Evolutionary conservation across 2,113 vertebrate genomes (phyloP).

Genomic region (Abramis brama): DNA sequence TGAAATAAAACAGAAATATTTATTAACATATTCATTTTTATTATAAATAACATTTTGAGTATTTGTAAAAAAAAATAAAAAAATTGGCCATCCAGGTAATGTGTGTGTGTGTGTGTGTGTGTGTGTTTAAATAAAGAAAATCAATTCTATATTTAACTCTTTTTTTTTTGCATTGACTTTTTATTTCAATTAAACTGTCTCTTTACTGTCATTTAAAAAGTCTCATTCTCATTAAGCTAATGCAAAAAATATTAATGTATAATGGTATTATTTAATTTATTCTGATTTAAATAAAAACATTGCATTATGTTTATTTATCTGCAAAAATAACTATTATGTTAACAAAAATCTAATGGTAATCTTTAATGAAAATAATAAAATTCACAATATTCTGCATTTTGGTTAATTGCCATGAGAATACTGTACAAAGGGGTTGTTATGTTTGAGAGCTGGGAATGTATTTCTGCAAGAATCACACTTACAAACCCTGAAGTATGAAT

Average conservation of each 20-base stretch:
- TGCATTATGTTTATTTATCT: neutral
- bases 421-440: too few relatives aligned
- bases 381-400: neutral
- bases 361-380: neutral
- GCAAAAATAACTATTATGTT: neutral
- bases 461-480: neutral
- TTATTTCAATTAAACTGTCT: neutral
- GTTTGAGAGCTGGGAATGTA: neutral
- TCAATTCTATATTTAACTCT: neutral
- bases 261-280: neutral
- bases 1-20: too few relatives aligned
- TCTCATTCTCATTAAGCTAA: neutral
- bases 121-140: neutral
- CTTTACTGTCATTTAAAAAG: neutral
- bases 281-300: neutral
- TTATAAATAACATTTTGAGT: too few relatives aligned
- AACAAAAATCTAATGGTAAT: neutral
- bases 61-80: too few relatives aligned
- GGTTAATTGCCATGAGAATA: neutral
- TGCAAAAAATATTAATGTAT: neutral
- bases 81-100: too few relatives aligned
- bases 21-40: too few relatives aligned
- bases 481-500: conserved; percentile 55
- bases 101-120: too few relatives aligned
- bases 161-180: neutral